Evolutionary conservation across 2,888 invertebrate genomes (phyloP), one percentile per base, ranked within the genome.

Genomic region (Drosophila dives): DNA sequence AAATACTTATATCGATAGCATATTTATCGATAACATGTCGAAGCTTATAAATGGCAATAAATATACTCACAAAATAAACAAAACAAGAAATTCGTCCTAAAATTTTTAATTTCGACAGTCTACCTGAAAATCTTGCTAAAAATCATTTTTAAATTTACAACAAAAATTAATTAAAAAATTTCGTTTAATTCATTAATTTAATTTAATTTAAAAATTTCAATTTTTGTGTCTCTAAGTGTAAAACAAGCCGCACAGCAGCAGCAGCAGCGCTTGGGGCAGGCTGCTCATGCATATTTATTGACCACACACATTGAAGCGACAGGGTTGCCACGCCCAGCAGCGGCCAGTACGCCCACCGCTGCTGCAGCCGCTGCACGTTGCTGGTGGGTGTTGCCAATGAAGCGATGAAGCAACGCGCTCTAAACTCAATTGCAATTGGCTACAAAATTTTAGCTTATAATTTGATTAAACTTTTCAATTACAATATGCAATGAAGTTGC

Each of bases 401-500:
- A 49, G 48, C 67, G 56, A 58, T 42, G 73, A 59, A 66, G 72
- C 60, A 61, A 61, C 61, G 56, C 72, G 64, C 58, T n/a, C 42
- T 69, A 71, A 73, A 84, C 83, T 83, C 87, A 73, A 86, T 82
- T 75, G 89, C 84, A 78, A 89, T 86, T 83, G 87, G 87, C 89
- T 23, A 76, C 54, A 74, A 83, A 88, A 89, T 81, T 86, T 83
- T 65, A 89, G 83, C 81, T 76, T 86, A 86, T 85, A 89, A 85
- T 89, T 85, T 85, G 89, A 85, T 85, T 85, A 85, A 85, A 89
- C 89, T 85, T 89, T 85, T 85, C 84, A 85, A 85, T 85, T 85
- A 85, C 84, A 89, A 89, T 89, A 89, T 89, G 84, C 84, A 81
- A 85, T 86, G 89, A 86, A 89, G 86, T 85, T 81, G 86, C 83